phyloP scores from a whole-genome alignment of 1,140 invertebrate genomes.

The Lasioglossum baleicum region DNA sequence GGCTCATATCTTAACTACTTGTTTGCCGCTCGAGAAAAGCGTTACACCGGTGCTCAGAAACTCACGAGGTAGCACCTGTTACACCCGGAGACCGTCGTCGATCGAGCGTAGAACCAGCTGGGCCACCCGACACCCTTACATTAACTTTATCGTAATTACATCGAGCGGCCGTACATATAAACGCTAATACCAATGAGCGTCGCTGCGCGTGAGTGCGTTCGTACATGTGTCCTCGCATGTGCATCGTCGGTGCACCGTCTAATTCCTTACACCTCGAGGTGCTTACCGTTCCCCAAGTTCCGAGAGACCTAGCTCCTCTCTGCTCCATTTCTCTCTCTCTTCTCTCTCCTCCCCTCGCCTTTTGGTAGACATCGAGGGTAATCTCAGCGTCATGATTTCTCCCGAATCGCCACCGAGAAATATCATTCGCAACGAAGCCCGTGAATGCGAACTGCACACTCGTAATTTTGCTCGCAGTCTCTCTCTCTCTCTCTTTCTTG shows the following conservation, averaged over 20 bases:
- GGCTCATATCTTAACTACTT: constrained; percentile 43
- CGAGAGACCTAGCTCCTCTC: constrained; percentile 26
- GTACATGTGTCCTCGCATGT: constrained; percentile 16
- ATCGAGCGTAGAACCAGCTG: constrained; percentile 61
- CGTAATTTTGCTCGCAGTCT: not conserved
- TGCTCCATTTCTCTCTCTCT: not conserved
- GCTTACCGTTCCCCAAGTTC: constrained; percentile 42
- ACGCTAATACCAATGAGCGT: constrained; percentile 29
- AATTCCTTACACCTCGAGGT: constrained; percentile 50
- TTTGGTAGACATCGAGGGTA: not conserved
- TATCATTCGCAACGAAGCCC: constrained; percentile 3
- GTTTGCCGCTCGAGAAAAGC: constrained; percentile 47
- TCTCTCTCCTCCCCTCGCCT: too few species aligned
- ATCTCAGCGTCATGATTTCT: constrained; percentile 42
- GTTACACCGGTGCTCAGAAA: constrained; percentile 47
- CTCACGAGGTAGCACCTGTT: constrained; percentile 69
- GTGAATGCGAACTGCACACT: constrained; percentile 6
- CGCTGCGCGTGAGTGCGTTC: not conserved
- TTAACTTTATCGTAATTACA: constrained; percentile 75
- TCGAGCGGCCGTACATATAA: constrained; percentile 53
- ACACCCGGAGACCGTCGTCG: constrained; percentile 56
- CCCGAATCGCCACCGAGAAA: constrained; percentile 34
- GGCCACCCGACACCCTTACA: constrained; percentile 61
- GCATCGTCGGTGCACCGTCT: constrained; percentile 40
- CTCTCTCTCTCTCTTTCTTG: not conserved